A percentile compares a stretch with the other conserved stretches of the same genome.
Evolutionary conservation across 2,888 invertebrate species (phyloP).

Genomic region (Noctua janthe): DNA sequence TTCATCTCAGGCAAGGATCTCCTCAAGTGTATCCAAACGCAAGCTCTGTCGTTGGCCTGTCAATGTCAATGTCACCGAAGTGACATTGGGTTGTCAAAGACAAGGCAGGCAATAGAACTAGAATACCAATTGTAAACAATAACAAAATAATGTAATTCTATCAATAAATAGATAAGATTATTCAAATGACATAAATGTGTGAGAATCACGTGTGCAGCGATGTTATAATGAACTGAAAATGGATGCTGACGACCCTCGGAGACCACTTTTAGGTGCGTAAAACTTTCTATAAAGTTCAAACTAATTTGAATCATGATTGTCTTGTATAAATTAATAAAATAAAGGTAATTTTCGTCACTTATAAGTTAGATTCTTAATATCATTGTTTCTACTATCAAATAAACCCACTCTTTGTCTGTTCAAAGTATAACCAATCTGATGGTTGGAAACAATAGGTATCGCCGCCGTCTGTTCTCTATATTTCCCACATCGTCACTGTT

Average conservation of each 20-base stretch:
- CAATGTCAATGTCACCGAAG: constrained; percentile 33
- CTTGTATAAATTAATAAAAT: neutral
- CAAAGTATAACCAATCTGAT: neutral
- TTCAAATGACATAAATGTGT: constrained; percentile 46
- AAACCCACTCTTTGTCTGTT: constrained; percentile 7
- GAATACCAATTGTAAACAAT: constrained; percentile 54
- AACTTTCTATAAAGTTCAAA: neutral
- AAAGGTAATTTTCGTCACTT: neutral
- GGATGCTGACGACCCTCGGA: constrained; percentile 76
- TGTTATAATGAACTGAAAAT: constrained; percentile 62
- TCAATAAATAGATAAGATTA: constrained; percentile 59
- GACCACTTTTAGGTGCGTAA: constrained; percentile 73
- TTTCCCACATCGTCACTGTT: neutral
- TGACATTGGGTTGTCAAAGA: constrained; percentile 38
- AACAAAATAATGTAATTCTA: constrained; percentile 63
- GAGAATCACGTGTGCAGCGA: constrained; percentile 32
- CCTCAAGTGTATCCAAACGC: constrained; percentile 20
- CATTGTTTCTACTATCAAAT: neutral
- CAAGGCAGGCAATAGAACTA: constrained; percentile 1
- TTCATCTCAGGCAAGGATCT: too few relatives aligned
- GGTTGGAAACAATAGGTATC: neutral
- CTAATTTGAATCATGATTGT: neutral
- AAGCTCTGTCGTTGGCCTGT: neutral
- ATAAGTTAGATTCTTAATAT: too few relatives aligned
- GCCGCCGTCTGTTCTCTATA: neutral